These are phyloP conservation scores for Nomada lathburiana DNA, from an alignment of 2,888 invertebrate genomes.

Conservation along the genomic window DNA sequence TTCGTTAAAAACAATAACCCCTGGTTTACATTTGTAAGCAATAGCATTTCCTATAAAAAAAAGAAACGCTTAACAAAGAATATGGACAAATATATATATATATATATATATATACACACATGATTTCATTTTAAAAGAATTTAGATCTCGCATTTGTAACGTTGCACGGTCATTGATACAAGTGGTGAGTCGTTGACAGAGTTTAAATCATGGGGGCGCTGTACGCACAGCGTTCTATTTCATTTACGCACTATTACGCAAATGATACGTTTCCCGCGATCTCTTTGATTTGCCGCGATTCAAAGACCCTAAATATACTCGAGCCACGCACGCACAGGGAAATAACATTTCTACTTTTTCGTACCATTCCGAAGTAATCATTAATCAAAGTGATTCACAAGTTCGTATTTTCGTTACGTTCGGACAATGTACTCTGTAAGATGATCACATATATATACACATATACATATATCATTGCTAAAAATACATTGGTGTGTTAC, in stretches of 20 bases:
- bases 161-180: constrained; percentile 2
- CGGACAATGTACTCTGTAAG: constrained; percentile 32
- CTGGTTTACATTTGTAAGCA: not conserved
- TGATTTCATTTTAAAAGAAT: not conserved
- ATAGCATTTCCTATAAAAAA: not conserved
- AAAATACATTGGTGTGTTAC: constrained; percentile 28
- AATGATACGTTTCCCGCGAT: constrained; percentile 52
- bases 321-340: not conserved
- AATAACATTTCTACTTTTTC: not conserved
- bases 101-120: too few relatives aligned
- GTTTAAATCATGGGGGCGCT: constrained; percentile 28
- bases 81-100: not conserved
- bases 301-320: not conserved
- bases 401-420: constrained; percentile 16
- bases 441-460: not conserved
- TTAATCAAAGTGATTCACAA: constrained; percentile 10
- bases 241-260: constrained; percentile 49
- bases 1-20: not conserved
- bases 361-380: not conserved
- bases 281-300: constrained; percentile 13
- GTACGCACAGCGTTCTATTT: constrained; percentile 44
- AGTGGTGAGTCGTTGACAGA: constrained; percentile 18
- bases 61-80: not conserved
- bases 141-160: not conserved
- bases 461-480: not conserved